These are phyloP conservation scores for Pelochelys cantorii DNA, from an alignment of 2,797 vertebrate species.

Conservation along the genomic window DNA sequence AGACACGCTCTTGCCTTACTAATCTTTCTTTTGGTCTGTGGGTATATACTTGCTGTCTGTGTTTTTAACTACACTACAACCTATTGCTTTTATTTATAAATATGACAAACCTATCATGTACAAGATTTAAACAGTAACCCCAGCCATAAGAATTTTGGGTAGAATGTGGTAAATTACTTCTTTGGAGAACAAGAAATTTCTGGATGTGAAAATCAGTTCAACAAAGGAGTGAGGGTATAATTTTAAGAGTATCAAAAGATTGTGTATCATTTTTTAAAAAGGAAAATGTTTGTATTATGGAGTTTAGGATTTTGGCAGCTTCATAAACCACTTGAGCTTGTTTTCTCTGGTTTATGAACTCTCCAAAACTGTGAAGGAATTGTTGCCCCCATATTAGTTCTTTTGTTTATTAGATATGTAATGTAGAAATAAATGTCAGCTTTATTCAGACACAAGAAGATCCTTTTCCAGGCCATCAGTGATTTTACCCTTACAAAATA, in stretches of 20 bases:
- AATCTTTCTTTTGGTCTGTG: background rate
- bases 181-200: slow-evolving; percentile 19
- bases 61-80: slow-evolving; percentile 12
- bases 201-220: slow-evolving; percentile 13
- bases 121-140: slow-evolving; percentile 22
- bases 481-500: slow-evolving; percentile 73
- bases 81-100: slow-evolving; percentile 30
- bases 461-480: slow-evolving; percentile 70
- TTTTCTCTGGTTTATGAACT: slow-evolving; percentile 27
- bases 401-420: slow-evolving; percentile 62
- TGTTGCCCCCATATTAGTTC: slow-evolving; percentile 58
- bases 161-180: background rate
- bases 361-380: slow-evolving; percentile 56
- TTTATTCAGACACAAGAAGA: slow-evolving; percentile 69
- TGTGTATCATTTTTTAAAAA: background rate
- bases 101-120: slow-evolving; percentile 37
- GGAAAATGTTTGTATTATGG: background rate
- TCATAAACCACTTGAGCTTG: background rate
- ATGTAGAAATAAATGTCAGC: slow-evolving; percentile 67
- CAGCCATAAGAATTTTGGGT: slow-evolving; percentile 32
- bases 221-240: background rate
- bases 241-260: background rate
- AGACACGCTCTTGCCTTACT: slow-evolving; percentile 37
- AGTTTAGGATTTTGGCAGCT: background rate
- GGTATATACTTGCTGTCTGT: background rate